Conservation (phyloP, 2,888 invertebrate genomes). For the Leptogaster cylindrica region DNA sequence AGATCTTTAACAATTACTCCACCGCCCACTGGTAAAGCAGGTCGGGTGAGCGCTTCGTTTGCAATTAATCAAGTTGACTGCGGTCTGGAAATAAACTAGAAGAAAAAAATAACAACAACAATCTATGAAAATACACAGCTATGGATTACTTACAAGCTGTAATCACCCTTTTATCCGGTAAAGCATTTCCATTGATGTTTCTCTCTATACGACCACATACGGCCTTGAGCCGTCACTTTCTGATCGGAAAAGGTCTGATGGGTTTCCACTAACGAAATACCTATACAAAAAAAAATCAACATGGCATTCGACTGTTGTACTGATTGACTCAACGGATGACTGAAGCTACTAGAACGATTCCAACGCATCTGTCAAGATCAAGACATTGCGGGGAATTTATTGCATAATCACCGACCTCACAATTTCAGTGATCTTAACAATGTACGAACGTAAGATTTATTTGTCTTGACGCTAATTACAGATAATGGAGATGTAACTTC, state of each 20-base stretch:
- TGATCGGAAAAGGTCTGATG: slow-evolving; percentile 27
- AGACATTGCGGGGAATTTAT: slow-evolving; percentile 36
- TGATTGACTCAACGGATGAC: slow-evolving; percentile 12
- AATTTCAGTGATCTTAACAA: slow-evolving; percentile 22
- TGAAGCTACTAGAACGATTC: background rate
- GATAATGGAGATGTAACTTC: slow-evolving; percentile 31
- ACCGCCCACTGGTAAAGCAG: slow-evolving; percentile 20
- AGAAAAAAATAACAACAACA: slow-evolving; percentile 13
- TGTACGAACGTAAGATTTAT: slow-evolving; percentile 14
- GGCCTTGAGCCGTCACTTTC: slow-evolving; percentile 16
- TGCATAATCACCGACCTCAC: slow-evolving; percentile 12
- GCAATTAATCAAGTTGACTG: slow-evolving; percentile 23
- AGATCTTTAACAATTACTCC: slow-evolving; percentile 28
- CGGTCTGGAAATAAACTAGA: background rate
- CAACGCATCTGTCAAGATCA: slow-evolving; percentile 34
- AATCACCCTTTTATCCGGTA: slow-evolving; percentile 12
- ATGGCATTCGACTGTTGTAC: background rate
- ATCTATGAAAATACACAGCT: too few species aligned
- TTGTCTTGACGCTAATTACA: slow-evolving; percentile 22
- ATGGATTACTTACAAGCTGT: slow-evolving; percentile 22
- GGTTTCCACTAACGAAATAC: background rate
- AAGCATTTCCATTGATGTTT: slow-evolving; percentile 21
- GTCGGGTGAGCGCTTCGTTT: slow-evolving; percentile 1
- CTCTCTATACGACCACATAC: background rate
- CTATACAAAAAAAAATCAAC: slow-evolving; percentile 4